Percentiles rank a stretch among this genome's conserved stretches.
Evolutionary conservation across 2,888 invertebrate species (phyloP).

Genomic region (Aleiodes testaceus): DNA sequence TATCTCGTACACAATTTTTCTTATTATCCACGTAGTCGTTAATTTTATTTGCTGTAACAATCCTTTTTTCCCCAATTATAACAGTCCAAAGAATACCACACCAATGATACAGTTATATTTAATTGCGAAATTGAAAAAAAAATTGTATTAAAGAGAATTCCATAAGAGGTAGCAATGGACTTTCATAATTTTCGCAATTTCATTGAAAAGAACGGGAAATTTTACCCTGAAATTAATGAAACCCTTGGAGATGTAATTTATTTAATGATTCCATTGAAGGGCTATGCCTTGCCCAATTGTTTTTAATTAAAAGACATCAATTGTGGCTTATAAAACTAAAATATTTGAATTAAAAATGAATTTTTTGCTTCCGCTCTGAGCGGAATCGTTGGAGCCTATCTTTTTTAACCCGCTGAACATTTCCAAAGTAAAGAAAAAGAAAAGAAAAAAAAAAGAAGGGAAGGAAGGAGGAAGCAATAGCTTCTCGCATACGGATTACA

Average conservation of each 20-base stretch:
- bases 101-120: neutral
- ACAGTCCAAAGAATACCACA: neutral
- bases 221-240: no score
- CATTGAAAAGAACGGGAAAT: no score
- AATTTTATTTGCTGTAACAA: slow-evolving; percentile 16
- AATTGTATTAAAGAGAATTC: no score
- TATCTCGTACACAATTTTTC: neutral
- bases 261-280: no score
- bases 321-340: no score
- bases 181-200: no score
- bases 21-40: slow-evolving; percentile 18
- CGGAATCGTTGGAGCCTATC: slow-evolving; percentile 30
- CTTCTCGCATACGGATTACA: slow-evolving; percentile 1
- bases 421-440: no score
- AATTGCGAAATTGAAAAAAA: neutral
- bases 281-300: no score
- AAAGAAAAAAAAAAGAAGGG: neutral
- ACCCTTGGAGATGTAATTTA: no score
- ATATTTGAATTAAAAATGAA: no score
- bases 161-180: no score
- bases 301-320: no score
- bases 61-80: neutral
- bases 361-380: neutral
- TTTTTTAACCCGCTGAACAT: neutral
- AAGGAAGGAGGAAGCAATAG: neutral